A percentile compares a stretch with the other conserved stretches of the same genome.
phyloP scores from a whole-genome alignment of 2,113 vertebrate species.

The Saccopteryx bilineata region DNA sequence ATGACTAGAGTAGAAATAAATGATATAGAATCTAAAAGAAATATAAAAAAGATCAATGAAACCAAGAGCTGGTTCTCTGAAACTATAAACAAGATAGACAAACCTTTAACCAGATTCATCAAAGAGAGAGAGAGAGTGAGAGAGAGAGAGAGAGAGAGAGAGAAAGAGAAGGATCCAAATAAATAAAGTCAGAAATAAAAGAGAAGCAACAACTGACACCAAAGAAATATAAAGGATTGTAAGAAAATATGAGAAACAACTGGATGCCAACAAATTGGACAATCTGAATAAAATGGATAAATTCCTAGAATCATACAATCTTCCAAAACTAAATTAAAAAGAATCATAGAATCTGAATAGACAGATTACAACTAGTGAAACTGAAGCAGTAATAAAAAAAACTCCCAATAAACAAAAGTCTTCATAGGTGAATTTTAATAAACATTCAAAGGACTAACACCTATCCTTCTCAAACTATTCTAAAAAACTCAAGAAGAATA shows the following conservation, averaged over 20 bases:
- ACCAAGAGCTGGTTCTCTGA: not conserved
- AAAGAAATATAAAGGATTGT: not conserved
- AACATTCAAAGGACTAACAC: not conserved
- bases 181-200: not conserved
- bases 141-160: not conserved
- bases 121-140: not conserved
- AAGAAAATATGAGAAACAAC: not conserved
- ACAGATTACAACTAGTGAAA: not conserved
- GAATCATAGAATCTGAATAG: not conserved
- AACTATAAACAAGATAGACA: not conserved
- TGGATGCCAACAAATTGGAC: not conserved
- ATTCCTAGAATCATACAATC: not conserved
- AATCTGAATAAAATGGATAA: not conserved
- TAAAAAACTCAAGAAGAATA: not conserved
- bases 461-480: not conserved
- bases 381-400: not conserved
- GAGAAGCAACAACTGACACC: not conserved
- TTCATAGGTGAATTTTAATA: not conserved
- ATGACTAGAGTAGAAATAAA: not conserved
- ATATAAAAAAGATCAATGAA: not conserved
- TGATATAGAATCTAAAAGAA: not conserved
- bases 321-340: not conserved
- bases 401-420: not conserved
- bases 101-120: not conserved
- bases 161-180: not conserved